Percentiles rank a stretch among this genome's conserved stretches.
Conservation (phyloP, 2,888 invertebrate genomes). For the Eilema griseolum region DNA sequence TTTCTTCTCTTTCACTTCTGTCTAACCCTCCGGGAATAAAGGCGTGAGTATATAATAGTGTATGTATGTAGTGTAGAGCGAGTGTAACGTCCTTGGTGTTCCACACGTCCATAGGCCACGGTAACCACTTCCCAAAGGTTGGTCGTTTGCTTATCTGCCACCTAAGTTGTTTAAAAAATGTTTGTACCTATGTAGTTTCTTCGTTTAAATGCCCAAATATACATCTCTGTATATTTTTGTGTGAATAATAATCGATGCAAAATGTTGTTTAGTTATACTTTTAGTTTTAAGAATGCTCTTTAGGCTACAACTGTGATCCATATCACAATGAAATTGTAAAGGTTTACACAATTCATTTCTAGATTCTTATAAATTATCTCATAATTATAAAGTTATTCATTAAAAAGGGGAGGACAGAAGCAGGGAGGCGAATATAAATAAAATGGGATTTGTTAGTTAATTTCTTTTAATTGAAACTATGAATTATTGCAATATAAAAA, state of each 20-base stretch:
- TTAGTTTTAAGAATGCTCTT: constrained; percentile 68
- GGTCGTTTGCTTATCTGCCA: too few species aligned
- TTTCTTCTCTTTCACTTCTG: too few species aligned
- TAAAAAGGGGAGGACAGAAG: background rate
- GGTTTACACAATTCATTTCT: constrained; percentile 45
- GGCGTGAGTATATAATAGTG: too few species aligned
- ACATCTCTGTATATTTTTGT: background rate
- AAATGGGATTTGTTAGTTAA: background rate
- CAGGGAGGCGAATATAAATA: background rate
- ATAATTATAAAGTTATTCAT: background rate
- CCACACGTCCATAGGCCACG: too few species aligned
- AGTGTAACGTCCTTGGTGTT: too few species aligned
- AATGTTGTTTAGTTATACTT: constrained; percentile 29
- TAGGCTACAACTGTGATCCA: constrained; percentile 84
- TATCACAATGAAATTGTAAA: constrained; percentile 67
- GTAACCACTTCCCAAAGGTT: too few species aligned
- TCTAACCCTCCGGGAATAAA: too few species aligned
- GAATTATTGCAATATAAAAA: background rate
- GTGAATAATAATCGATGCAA: background rate
- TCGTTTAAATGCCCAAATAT: too few species aligned
- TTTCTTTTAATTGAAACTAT: background rate
- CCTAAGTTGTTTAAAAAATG: too few species aligned
- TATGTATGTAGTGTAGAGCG: too few species aligned
- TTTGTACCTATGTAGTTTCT: too few species aligned
- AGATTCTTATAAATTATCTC: constrained; percentile 7